Conservation (phyloP, 2,888 invertebrate species). For the Mythimna ferrago region DNA sequence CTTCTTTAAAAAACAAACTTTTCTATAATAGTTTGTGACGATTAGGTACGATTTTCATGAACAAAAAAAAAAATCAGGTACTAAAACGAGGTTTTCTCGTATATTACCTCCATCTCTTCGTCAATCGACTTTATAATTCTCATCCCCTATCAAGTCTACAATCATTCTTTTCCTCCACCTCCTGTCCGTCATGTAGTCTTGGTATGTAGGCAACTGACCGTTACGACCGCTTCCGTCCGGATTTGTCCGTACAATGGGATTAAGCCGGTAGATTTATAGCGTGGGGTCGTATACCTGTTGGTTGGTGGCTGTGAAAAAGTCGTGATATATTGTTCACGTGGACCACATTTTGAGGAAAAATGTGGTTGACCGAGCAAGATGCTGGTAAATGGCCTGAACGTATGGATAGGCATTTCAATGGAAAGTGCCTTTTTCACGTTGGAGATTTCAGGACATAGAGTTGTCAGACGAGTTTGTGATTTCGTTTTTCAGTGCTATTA, state of each 20-base stretch:
- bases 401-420: neutral
- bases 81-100: neutral
- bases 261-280: slow-evolving; percentile 57
- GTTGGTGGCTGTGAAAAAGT: slow-evolving; percentile 26
- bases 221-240: slow-evolving; percentile 39
- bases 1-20: too few relatives aligned
- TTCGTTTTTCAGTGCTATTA: neutral
- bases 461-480: neutral
- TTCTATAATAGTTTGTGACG: too few relatives aligned
- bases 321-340: slow-evolving; percentile 32
- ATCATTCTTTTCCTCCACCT: slow-evolving; percentile 14
- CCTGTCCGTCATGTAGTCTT: slow-evolving; percentile 25
- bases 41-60: too few relatives aligned
- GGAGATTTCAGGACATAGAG: neutral
- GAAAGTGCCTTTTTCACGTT: neutral
- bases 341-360: slow-evolving; percentile 15
- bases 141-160: slow-evolving; percentile 4
- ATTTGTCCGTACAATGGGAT: slow-evolving; percentile 56
- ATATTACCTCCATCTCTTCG: neutral
- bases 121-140: neutral
- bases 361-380: neutral
- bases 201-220: slow-evolving; percentile 61
- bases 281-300: slow-evolving; percentile 45
- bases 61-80: neutral
- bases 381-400: slow-evolving; percentile 1